Conservation (phyloP, 2,113 vertebrate genomes). For the Cryptotis parvus region DNA sequence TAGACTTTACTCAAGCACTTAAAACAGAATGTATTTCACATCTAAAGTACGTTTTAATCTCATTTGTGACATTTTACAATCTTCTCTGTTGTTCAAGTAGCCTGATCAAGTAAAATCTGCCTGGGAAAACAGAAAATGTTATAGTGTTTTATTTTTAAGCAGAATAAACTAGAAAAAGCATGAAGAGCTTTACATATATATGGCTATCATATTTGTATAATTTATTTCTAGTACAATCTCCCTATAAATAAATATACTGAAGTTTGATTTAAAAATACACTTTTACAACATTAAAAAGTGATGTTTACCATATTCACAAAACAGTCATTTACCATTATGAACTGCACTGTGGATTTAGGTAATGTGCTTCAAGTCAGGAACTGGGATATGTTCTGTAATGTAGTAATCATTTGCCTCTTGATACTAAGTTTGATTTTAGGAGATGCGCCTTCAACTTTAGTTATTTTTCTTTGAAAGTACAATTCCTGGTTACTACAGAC, state of each 20-base stretch:
- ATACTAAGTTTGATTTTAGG: not conserved
- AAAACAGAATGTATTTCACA: not conserved
- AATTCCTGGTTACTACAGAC: not conserved
- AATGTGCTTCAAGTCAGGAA: not conserved
- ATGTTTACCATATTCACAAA: not conserved
- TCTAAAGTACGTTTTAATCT: not conserved
- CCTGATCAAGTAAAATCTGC: not conserved
- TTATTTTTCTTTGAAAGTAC: not conserved
- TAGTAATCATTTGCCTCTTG: not conserved
- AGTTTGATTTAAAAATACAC: no score
- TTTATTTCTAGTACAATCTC: not conserved
- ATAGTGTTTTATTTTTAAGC: not conserved
- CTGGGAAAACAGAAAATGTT: not conserved
- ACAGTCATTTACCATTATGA: not conserved
- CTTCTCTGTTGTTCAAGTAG: not conserved
- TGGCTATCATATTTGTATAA: not conserved
- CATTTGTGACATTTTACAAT: constrained; percentile 1
- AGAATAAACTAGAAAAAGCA: not conserved
- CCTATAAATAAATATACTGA: not conserved
- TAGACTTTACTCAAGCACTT: not conserved
- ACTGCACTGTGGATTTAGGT: not conserved
- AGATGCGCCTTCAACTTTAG: not conserved
- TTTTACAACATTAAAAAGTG: no score
- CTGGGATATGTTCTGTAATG: not conserved
- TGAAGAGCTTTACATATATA: not conserved